A percentile compares a stretch with the other conserved stretches of the same genome.
Evolutionary conservation across 2,888 invertebrate genomes (phyloP).

Genomic region (Eurois occulta): DNA sequence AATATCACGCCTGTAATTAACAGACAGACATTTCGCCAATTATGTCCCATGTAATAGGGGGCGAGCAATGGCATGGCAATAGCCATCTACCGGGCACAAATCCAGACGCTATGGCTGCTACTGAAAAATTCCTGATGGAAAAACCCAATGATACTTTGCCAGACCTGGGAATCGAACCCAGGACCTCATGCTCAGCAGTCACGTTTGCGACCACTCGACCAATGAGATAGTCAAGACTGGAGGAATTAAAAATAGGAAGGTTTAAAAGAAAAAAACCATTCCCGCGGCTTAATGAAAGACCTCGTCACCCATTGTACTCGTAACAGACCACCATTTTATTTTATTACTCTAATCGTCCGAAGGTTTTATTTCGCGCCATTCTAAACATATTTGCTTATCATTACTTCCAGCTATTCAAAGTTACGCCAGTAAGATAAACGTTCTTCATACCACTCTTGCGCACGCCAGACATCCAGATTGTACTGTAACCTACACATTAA

Average conservation of each 20-base stretch:
- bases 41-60: too few species aligned
- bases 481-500: constrained; percentile 65
- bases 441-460: constrained; percentile 63
- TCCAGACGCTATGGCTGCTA: too few species aligned
- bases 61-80: too few species aligned
- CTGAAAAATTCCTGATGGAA: too few species aligned
- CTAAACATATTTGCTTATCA: constrained; percentile 60
- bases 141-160: too few species aligned
- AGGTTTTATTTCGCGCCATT: constrained; percentile 54
- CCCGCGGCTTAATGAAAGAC: constrained; percentile 25
- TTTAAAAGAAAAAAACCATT: background rate
- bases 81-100: too few species aligned
- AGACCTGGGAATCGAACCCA: too few species aligned
- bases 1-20: background rate
- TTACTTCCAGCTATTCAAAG: constrained; percentile 57
- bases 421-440: constrained; percentile 49
- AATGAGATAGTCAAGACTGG: too few species aligned
- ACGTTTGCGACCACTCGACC: too few species aligned
- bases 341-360: constrained; percentile 6
- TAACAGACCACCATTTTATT: background rate
- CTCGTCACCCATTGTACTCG: background rate
- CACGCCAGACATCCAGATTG: constrained; percentile 67
- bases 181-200: too few species aligned
- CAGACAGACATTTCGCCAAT: too few species aligned
- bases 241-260: too few species aligned